Evolutionary conservation across 2,888 invertebrate species (phyloP), one percentile per base, ranked within the genome.

Genomic region (Pherbina coryleti): DNA sequence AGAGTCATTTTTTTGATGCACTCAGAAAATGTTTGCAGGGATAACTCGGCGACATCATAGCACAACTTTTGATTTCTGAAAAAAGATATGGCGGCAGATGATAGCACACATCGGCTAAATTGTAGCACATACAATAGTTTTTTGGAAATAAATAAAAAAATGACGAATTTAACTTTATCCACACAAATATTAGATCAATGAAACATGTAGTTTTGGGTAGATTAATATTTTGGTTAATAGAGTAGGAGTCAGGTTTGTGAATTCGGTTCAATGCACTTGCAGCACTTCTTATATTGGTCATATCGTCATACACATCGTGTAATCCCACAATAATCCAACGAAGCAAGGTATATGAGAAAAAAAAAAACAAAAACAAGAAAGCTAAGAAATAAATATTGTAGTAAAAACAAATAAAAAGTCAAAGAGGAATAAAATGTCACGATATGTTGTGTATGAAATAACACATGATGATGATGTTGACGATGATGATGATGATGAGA

Each of bases 191-290:
- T 3, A 44, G 2, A 44, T 3, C 44, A 44, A 44, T 44, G 44
- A 44, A 44, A 44, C 11, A 3, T 44, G 3, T 44, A 44, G 2
- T 55, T 22, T 55, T 55, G 3, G 5, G 1, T 3, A 19, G 55
- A 19, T 25, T 7, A 55, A 55, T 55, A 55, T 22, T 19, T 55
- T 3, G 22, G 2, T 22, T 19, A 55, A 55, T 1, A 55, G 2
- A 3, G 19, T 55, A 19, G 19, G 11, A 19, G 7, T 55, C 64
- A 60, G 8, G 60, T 60, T 22, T 67, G 49, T 64, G 44, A 22
- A 72, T 51, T 44, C 77, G 74, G 80, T 80, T 78, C 78, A 80
- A 80, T 75, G 80, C 77, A 80, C 78, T 79, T 77, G 66, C 74
- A 74, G 64, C 74, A 64, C 74, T 62, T 74, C 74, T 49, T 25